phyloP scores from a whole-genome alignment of 2,113 vertebrate genomes.

The Crotalus tigris region DNA sequence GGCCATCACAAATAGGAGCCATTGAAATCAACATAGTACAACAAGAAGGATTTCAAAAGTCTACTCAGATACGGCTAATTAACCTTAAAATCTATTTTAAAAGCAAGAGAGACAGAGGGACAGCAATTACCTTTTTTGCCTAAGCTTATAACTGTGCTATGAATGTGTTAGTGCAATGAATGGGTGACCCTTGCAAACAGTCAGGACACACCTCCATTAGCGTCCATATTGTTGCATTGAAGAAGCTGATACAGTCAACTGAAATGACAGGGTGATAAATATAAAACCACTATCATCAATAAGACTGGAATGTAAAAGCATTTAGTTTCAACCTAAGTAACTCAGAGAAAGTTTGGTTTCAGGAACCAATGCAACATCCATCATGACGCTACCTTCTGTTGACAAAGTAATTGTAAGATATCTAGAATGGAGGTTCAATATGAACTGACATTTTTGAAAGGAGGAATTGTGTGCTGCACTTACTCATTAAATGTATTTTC shows the following conservation, averaged over 20 bases:
- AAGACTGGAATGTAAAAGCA: constrained; percentile 85
- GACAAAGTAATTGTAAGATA: constrained; percentile 88
- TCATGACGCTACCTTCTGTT: constrained; percentile 80
- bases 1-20: background rate
- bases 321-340: constrained; percentile 87
- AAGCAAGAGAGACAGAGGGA: constrained; percentile 44
- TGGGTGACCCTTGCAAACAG: constrained; percentile 73
- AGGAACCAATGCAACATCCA: constrained; percentile 78
- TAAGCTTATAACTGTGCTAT: constrained; percentile 61
- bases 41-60: constrained; percentile 65
- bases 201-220: constrained; percentile 85
- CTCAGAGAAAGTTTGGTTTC: constrained; percentile 83
- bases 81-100: constrained; percentile 61
- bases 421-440: constrained; percentile 79
- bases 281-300: constrained; percentile 85
- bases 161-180: constrained; percentile 70
- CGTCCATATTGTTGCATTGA: constrained; percentile 78
- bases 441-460: constrained; percentile 84
- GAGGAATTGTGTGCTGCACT: constrained; percentile 83
- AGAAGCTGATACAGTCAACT: constrained; percentile 78
- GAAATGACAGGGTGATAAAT: constrained; percentile 88
- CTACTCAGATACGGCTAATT: constrained; percentile 42
- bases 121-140: constrained; percentile 48
- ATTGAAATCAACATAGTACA: background rate
- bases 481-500: constrained; percentile 86